A percentile compares a stretch with the other conserved stretches of the same genome.
Conservation (phyloP, 1,140 invertebrate genomes). For the Andrena cerasifolii region DNA sequence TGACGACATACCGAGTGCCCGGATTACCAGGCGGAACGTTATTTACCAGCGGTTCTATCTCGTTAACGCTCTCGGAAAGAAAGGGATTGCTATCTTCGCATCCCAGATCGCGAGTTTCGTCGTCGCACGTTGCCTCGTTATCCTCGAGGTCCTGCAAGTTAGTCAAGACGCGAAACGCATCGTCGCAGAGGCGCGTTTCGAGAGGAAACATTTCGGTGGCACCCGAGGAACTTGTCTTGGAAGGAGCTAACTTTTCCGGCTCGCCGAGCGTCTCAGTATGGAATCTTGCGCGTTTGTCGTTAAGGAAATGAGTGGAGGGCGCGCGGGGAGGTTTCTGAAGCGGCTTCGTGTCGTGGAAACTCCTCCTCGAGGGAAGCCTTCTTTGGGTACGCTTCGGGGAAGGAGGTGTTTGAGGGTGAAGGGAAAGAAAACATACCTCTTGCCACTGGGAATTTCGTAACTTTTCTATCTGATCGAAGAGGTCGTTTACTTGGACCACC, state of each 20-base stretch:
- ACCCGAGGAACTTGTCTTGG: not conserved
- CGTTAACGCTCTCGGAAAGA: not conserved
- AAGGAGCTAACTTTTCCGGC: not conserved
- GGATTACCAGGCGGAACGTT: not conserved
- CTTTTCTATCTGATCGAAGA: slow-evolving; percentile 89
- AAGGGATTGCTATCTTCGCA: not conserved
- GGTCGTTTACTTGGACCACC: slow-evolving; percentile 90
- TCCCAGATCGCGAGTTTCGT: not conserved
- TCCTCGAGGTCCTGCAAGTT: not conserved
- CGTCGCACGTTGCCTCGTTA: too few relatives aligned
- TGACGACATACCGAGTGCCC: not conserved
- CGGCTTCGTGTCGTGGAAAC: not conserved
- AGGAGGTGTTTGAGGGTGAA: not conserved
- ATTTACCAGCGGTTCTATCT: not conserved
- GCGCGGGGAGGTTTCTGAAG: not conserved
- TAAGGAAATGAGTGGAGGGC: not conserved
- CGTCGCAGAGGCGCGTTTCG: slow-evolving; percentile 26
- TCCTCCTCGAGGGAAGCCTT: not conserved
- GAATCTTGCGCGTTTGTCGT: slow-evolving; percentile 25
- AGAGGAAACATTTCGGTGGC: not conserved
- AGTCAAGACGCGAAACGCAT: slow-evolving; percentile 18
- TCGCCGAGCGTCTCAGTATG: not conserved
- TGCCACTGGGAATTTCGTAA: slow-evolving; percentile 89
- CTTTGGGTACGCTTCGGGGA: not conserved
- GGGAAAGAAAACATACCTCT: slow-evolving; percentile 77